Evolutionary conservation across 2,888 invertebrate genomes (phyloP), one percentile per base, ranked within the genome.

Genomic region (Tethea ocularis): DNA sequence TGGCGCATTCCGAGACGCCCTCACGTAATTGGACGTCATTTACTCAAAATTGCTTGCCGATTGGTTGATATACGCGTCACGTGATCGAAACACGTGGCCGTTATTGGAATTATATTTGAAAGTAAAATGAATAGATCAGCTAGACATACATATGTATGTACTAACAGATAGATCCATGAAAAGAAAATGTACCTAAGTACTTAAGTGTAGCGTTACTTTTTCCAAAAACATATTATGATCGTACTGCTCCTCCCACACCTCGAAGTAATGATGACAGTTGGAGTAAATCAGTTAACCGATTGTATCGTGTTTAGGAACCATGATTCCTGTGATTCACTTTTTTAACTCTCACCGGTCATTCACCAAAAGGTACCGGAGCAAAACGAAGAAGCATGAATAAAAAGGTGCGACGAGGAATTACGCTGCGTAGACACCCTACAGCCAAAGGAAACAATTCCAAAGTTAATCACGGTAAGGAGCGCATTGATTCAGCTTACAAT

Each of bases 281-380:
- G 67, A 79, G 78, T 80, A 83, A 86, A 87, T 86, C 86, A 80
- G 81, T 81, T 79, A 75, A 71, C 73, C 75, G 78, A 78, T 80
- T 69, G 72, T 72, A 71, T 69, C 78, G 82, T 89, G 90, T 64
- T 84, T 78, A 91, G 78, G 66, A 71, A 89, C 88, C 93, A 85
- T 93, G 87, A 87, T 82, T 93, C 93, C 93, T 91, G 90, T 83
- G 87, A 89, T 88, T 89, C 89, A 85, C 82, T 84, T 87, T 89
- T 88, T 87, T 61, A 70, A 87, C 87, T 89, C 85, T 83, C 84
- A 75, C 83, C 88, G 89, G 88, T 84, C 92, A 91, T 92, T 92
- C 91, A 93, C 88, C 84, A 91, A 89, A 82, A 81, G 66, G 78
- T 88, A 87, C 72, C 82, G 82, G 87, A 85, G 87, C 86, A 83